Evolutionary conservation across 1,140 invertebrate species (phyloP).

Genomic region (Adoxophyes honmai): DNA sequence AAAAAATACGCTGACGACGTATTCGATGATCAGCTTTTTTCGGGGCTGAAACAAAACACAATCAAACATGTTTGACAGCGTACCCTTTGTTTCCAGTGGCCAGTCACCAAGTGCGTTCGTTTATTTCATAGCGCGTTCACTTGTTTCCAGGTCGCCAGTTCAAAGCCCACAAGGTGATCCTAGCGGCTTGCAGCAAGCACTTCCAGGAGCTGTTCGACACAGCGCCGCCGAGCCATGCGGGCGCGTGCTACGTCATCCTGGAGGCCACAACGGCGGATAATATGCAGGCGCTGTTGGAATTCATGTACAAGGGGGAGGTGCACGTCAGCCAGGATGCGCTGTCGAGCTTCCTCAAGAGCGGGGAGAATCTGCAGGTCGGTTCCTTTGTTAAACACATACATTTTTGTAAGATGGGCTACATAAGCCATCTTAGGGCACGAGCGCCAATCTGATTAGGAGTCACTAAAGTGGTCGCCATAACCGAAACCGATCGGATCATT

Average conservation of each 20-base stretch:
- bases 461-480: too few species aligned
- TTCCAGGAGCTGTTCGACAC: slow-evolving; percentile 94
- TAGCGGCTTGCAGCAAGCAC: slow-evolving; percentile 95
- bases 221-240: slow-evolving; percentile 88
- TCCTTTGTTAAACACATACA: too few species aligned
- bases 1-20: too few species aligned
- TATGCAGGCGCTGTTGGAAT: slow-evolving; percentile 93
- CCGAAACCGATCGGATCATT: too few species aligned
- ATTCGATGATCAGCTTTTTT: too few species aligned
- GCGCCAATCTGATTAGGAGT: too few species aligned
- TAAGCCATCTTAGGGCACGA: too few species aligned
- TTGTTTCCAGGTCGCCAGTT: slow-evolving; percentile 88
- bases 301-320: slow-evolving; percentile 96
- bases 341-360: slow-evolving; percentile 92
- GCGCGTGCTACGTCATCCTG: slow-evolving; percentile 89
- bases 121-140: slow-evolving; percentile 1
- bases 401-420: too few species aligned
- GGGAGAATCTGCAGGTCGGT: slow-evolving; percentile 90
- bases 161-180: slow-evolving; percentile 93
- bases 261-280: slow-evolving; percentile 92
- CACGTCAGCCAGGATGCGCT: slow-evolving; percentile 93
- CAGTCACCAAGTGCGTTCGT: too few species aligned
- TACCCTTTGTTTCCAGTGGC: too few species aligned
- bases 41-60: too few species aligned
- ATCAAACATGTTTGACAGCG: too few species aligned